These are phyloP conservation scores for Parapsyche elsis DNA, from an alignment of 1,140 invertebrate species.

Conservation along the genomic window DNA sequence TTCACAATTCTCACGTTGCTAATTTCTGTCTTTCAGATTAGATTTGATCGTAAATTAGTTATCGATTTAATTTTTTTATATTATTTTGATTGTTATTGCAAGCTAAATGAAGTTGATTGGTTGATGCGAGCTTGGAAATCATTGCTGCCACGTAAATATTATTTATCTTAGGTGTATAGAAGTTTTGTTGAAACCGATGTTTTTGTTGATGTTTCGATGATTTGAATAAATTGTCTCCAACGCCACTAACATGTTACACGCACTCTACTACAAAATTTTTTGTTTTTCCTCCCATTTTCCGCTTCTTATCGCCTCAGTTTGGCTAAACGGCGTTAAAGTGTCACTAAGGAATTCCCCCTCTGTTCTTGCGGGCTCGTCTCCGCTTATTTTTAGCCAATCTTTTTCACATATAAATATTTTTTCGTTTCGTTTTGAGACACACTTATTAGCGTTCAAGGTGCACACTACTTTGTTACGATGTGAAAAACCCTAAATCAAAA, in stretches of 20 bases:
- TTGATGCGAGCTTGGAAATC: too few species aligned
- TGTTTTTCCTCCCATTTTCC: background rate
- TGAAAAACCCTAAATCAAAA: conserved; percentile 26
- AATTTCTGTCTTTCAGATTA: too few species aligned
- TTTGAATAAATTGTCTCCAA: background rate
- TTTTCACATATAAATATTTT: background rate
- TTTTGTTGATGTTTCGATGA: background rate
- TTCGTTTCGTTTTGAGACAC: background rate
- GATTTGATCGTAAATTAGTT: too few species aligned
- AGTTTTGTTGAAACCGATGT: too few species aligned
- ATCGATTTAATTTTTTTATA: too few species aligned
- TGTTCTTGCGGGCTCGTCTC: background rate
- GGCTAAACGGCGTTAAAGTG: conserved; percentile 19
- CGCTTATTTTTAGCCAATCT: conserved; percentile 19
- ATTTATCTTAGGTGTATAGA: background rate
- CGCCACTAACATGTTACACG: background rate
- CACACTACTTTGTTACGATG: background rate
- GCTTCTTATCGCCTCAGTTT: background rate
- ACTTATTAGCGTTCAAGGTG: conserved; percentile 10
- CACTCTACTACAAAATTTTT: background rate
- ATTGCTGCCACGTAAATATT: too few species aligned
- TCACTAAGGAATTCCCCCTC: background rate
- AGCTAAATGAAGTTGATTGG: too few species aligned
- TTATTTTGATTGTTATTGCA: too few species aligned
- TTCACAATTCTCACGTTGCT: too few species aligned